Conservation (phyloP, 2,113 vertebrate genomes). For the Dolichallabes microphthalmus region DNA sequence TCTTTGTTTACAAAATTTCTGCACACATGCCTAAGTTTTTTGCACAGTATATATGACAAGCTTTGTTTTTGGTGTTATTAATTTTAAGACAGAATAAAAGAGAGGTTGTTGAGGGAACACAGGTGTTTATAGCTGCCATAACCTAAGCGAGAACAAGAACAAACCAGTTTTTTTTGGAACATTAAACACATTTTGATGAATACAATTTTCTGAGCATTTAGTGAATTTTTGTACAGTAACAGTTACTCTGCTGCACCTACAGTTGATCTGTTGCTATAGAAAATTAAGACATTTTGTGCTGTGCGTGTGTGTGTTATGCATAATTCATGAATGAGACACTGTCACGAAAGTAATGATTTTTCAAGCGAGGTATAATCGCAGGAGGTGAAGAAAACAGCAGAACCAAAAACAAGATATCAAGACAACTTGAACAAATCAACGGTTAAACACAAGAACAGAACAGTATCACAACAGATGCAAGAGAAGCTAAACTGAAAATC, state of each 20-base stretch:
- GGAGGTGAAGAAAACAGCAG: too few relatives aligned
- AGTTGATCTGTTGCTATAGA: not conserved
- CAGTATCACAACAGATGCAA: too few relatives aligned
- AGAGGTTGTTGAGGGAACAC: not conserved
- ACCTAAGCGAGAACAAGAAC: not conserved
- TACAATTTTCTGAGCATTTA: not conserved
- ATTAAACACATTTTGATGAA: not conserved
- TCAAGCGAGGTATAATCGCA: too few relatives aligned
- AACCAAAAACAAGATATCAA: too few relatives aligned
- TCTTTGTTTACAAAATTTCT: too few relatives aligned
- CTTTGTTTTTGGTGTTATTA: not conserved
- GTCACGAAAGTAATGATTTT: too few relatives aligned
- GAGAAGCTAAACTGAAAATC: too few relatives aligned
- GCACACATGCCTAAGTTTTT: too few relatives aligned
- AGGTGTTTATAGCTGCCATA: not conserved
- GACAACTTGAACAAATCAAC: too few relatives aligned
- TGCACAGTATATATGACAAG: not conserved
- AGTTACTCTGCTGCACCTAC: not conserved
- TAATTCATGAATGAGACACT: too few relatives aligned
- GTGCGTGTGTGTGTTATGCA: too few relatives aligned
- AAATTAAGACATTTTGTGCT: not conserved
- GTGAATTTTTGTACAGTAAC: not conserved
- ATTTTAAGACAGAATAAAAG: not conserved
- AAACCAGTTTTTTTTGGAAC: not conserved
- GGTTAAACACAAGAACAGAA: too few relatives aligned